Evolutionary conservation across 1,140 invertebrate genomes (phyloP).

Genomic region (Ganaspis sp.): DNA sequence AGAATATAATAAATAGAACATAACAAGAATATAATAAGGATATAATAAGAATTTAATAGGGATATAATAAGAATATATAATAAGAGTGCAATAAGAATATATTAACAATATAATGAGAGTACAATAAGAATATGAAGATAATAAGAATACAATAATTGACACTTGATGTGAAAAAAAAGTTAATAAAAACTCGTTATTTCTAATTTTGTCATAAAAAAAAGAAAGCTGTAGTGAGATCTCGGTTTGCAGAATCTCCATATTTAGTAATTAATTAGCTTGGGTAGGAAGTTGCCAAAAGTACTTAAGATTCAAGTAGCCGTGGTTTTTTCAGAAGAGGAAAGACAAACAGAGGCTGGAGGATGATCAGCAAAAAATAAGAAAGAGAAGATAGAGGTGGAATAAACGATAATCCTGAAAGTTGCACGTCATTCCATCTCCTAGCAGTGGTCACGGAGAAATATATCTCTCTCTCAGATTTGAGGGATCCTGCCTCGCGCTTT

Average conservation of each 20-base stretch:
- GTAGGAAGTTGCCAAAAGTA: slow-evolving; percentile 1
- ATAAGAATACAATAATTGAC: no score
- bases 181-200: no score
- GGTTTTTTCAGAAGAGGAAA: background rate
- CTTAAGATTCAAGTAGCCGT: background rate
- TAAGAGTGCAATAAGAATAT: no score
- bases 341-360: background rate
- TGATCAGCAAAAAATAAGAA: slow-evolving; percentile 9
- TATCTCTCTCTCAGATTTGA: slow-evolving; percentile 42
- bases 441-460: slow-evolving; percentile 30
- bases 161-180: no score
- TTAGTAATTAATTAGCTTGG: background rate
- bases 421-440: slow-evolving; percentile 16
- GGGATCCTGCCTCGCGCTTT: slow-evolving; percentile 40
- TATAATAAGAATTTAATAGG: no score
- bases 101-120: no score
- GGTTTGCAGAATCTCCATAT: slow-evolving; percentile 2
- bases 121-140: no score
- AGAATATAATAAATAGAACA: no score
- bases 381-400: slow-evolving; percentile 13
- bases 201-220: background rate
- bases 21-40: no score
- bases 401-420: slow-evolving; percentile 38
- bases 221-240: background rate
- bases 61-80: no score